Evolutionary conservation across 2,797 vertebrate species (phyloP), one percentile per base, ranked within the genome.

Genomic region (Micropoecilia bifurca): DNA sequence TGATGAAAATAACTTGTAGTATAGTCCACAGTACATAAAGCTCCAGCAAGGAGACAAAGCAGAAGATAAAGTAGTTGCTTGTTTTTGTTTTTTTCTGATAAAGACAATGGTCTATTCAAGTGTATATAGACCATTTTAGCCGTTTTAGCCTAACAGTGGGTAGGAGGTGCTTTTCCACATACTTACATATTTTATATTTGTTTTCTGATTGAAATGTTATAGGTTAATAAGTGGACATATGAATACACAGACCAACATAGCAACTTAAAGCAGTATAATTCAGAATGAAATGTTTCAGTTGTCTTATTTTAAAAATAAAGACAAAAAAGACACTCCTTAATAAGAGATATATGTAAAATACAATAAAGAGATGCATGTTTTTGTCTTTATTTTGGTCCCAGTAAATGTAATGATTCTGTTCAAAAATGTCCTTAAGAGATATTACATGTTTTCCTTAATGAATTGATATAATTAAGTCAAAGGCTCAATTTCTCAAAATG

Each of bases 1-100:
- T 28, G 71, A 79, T 76, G 45, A 75, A 79, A 76, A 57, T 30
- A 72, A 18, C 48, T 22, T 22, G 12, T 1, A 43, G 12, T 45
- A 43, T 57, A 47, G 75, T 46, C 66, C 30, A n/a, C 46, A 63
- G 20, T 57, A 25, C 33, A 63, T 30, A n/a, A 47, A 53, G 75
- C 61, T 28, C 12, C 81, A 53, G 45, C 47, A n/a, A 69, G 66
- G 66, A 43, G 36, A 41, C 63, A 68, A 68, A 68, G 39, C 66
- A 20, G 22, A n/a, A 41, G n/a, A 46, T 13, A 46, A 71, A 71
- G 43, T 46, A 45, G 25, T 18, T 71, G 41, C 14, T 41, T 39
- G 47, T 8, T 41, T 39, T 41, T 41, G 39, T 41, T 41, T 41
- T 41, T 50, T 53, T 53, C 13, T 8, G 22, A 53, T 53, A 22